Base-by-base conservation (phyloP, 2,888 invertebrate species). In the Uloborus plumipes region DNA sequence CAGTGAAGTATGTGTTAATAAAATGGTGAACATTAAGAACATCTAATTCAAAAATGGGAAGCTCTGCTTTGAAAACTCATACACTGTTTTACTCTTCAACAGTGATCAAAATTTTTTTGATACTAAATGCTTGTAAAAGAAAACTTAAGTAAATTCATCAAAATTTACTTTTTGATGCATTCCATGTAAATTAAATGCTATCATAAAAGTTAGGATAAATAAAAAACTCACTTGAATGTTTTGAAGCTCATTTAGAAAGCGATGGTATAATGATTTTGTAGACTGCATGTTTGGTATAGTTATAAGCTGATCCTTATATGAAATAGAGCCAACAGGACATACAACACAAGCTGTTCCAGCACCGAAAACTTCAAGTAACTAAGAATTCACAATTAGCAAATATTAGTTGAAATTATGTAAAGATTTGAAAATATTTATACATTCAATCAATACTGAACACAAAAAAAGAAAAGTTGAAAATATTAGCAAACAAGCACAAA, bases 321-420 rank as follows among this genome's bases (percentile, higher is more conserved):
- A 92, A 84, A 99, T 95, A 84, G 93, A 92, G 78, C 94, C 94
- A 75, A 99, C 93, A 0, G 99, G 99, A 87, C 95, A 95, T 20
- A 99, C 94, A 66, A 98, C 92, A 87, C 96, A 96, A 0, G 99
- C 99, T 31, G 99, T 99, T 76, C 99, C 99, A n/a, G 97, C 93
- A 79, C 99, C 99, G 89, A 99, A 99, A 89, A 99, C 92, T 90
- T 99, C 99, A 86, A 97, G 89, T 86, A 99, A 89, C 98, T 98
- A 90, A 0, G 91, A 91, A 81, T 86, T 81, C 71, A 76, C 79
- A 65, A 65, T 78, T 67, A 49, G 7, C 7, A 70, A 20, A 70
- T 11, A 39, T 39, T 6, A 62, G 14, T 62, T 20, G 31, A 31
- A 14, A 20, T 62, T 14, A 26, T 13, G 11, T 31, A 77, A 22